These are phyloP conservation scores for Mechanitis mazaeus DNA, from an alignment of 2,888 invertebrate genomes.

Conservation along the genomic window DNA sequence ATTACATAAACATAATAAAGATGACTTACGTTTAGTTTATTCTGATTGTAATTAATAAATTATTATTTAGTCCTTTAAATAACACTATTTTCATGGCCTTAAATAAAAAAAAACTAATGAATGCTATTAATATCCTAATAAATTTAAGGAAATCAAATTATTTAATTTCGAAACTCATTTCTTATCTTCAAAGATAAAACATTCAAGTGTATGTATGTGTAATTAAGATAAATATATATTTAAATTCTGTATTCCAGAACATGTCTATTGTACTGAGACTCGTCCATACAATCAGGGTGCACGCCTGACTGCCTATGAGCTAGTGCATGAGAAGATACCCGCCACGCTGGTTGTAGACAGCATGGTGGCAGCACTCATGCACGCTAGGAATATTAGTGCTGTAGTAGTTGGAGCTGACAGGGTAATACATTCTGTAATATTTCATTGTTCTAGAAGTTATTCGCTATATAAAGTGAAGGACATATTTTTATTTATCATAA, in stretches of 20 bases:
- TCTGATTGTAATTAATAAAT: no score
- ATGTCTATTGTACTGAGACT: constrained; percentile 97
- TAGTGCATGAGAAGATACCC: constrained; percentile 94
- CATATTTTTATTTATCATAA: background rate
- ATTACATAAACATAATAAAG: no score
- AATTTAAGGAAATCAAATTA: no score
- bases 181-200: background rate
- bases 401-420: constrained; percentile 99
- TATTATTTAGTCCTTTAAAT: no score
- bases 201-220: background rate
- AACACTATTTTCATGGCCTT: no score
- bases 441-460: background rate
- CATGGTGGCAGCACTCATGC: constrained; percentile 95
- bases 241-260: constrained; percentile 75
- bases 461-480: no score
- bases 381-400: constrained; percentile 87
- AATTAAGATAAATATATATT: background rate
- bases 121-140: no score
- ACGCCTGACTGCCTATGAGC: constrained; percentile 95
- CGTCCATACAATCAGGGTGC: constrained; percentile 99
- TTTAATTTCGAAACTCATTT: background rate
- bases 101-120: no score
- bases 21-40: no score
- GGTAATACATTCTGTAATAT: constrained; percentile 60
- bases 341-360: constrained; percentile 95